Base-by-base conservation (phyloP, 92 coral and sea anemone species). In the Zoanthus solanderi region DNA sequence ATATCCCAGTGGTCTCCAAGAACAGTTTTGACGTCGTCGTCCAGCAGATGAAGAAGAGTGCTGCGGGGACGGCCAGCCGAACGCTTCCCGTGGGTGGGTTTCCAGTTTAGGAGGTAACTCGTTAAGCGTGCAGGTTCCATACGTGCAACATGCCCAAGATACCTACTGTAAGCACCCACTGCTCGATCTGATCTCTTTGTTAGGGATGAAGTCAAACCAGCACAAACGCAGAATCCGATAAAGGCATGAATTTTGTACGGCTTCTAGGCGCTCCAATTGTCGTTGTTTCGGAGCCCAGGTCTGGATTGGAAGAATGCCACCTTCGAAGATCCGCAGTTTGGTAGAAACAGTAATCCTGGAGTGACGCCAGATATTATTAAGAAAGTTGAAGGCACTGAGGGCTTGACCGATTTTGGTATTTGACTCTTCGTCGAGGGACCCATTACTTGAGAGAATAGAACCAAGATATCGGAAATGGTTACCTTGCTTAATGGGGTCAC, bases 221-320 rank as follows among this genome's bases (percentile, higher is more conserved):
- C 71, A 14, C 30, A 63, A 15, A 15, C 34, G 37, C 17, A 78
- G 83, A 17, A 78, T 37, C 60, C 83, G 56, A 78, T 66, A 66
- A 60, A 78, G 83, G 65, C 23, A 23, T 23, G 23, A 23, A 23
- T 23, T 23, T 23, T 23, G 23, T 23, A 23, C 23, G 23, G 23
- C 83, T 29, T 78, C 65, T 4, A 78, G 61, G 57, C 66, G 83
- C 42, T 47, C 57, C 12, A 78, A 66, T 78, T 78, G 83, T 17
- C 65, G 83, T 28, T 78, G 83, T 48, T 78, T 78, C n/a, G 48
- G 31, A 48, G 83, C 83, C 83, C 83, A 78, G 58, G 83, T 78
- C 23, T 48, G 57, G 42, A 31, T 23, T 23, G 73, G 31, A 68
- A 68, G n/a, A 23, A 63, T 23, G 18, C 71, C 71, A 23, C 71